Percentiles rank a stretch among this genome's conserved stretches.
These are phyloP conservation scores for Drosophila paulistorum DNA, from an alignment of 1,140 invertebrate genomes.

Conservation along the genomic window DNA sequence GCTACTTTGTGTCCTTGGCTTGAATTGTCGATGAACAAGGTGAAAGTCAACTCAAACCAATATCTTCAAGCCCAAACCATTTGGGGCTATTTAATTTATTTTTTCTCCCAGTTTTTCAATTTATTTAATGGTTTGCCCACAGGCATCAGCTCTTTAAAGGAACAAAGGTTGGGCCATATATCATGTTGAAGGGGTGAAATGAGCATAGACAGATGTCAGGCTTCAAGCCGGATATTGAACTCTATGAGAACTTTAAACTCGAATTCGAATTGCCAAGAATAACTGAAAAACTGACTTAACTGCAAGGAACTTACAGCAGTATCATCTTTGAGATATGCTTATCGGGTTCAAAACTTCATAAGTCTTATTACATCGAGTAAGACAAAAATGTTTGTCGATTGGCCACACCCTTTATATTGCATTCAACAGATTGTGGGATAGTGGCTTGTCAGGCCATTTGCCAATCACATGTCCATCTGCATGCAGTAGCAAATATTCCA, in stretches of 20 bases:
- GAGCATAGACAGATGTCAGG: neutral
- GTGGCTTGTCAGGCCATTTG: neutral
- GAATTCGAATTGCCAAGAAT: too few species aligned
- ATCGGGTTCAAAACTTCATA: neutral
- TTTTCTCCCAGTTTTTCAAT: constrained; percentile 43
- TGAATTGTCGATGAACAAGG: constrained; percentile 38
- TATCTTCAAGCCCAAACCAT: constrained; percentile 12
- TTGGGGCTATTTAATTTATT: constrained; percentile 25
- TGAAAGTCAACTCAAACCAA: constrained; percentile 52
- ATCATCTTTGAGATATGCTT: too few species aligned
- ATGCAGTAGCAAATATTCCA: constrained; percentile 21
- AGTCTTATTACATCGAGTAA: neutral
- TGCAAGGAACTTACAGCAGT: too few species aligned
- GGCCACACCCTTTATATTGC: constrained; percentile 1
- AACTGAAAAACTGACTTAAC: neutral
- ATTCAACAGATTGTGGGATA: constrained; percentile 18
- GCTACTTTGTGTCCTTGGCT: constrained; percentile 45
- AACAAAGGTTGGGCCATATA: constrained; percentile 36
- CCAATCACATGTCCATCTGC: constrained; percentile 17
- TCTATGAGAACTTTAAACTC: neutral
- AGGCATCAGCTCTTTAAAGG: constrained; percentile 4
- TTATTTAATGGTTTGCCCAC: constrained; percentile 49
- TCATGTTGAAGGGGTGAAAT: constrained; percentile 8
- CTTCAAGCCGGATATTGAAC: neutral
- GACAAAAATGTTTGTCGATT: neutral